Evolutionary conservation across 1,140 invertebrate genomes (phyloP).

Genomic region (Ceratitis capitata): DNA sequence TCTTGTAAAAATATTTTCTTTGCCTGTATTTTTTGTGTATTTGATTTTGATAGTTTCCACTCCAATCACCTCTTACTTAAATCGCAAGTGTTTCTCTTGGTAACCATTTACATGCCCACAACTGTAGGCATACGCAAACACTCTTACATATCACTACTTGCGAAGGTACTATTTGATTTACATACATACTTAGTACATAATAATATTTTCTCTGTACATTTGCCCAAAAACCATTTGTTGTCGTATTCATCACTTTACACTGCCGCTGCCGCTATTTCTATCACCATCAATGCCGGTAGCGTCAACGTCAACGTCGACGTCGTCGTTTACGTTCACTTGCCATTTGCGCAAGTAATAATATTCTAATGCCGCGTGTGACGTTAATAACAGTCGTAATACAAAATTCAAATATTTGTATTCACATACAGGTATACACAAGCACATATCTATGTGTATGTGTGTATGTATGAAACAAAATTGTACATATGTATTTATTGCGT

Average conservation of each 20-base stretch:
- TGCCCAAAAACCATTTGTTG: not conserved
- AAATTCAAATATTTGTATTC: not conserved
- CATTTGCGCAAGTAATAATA: constrained; percentile 3
- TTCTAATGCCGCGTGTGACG: not conserved
- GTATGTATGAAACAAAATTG: too few relatives aligned
- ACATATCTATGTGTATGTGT: too few relatives aligned
- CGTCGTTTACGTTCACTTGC: too few relatives aligned
- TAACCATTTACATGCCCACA: not conserved
- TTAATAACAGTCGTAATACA: not conserved
- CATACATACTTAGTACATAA: not conserved
- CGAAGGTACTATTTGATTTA: not conserved
- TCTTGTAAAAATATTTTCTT: too few relatives aligned
- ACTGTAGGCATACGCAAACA: not conserved
- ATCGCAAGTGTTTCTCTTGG: too few relatives aligned
- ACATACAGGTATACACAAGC: not conserved
- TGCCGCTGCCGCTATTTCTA: not conserved
- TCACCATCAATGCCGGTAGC: too few relatives aligned
- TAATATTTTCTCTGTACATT: not conserved
- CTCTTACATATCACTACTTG: not conserved
- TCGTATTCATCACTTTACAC: not conserved
- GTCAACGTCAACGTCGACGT: too few relatives aligned
- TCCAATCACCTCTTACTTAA: too few relatives aligned
- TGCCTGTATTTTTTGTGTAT: too few relatives aligned
- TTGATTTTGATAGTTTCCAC: too few relatives aligned
- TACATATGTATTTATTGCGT: not conserved